These are phyloP conservation scores for Drosophila kohkoa DNA, from an alignment of 1,140 invertebrate species.

Conservation along the genomic window DNA sequence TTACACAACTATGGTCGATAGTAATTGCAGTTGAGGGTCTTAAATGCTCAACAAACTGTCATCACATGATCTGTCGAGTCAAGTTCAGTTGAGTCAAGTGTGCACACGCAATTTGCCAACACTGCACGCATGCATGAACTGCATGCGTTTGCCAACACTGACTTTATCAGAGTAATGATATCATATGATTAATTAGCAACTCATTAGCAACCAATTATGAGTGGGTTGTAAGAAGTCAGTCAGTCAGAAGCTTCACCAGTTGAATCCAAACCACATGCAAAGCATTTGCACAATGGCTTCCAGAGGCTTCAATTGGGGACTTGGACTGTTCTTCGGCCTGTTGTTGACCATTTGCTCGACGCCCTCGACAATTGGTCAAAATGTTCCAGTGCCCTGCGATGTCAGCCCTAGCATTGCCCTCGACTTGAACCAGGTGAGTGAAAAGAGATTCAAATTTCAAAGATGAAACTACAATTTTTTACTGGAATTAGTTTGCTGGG, in stretches of 20 bases:
- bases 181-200: constrained; percentile 61
- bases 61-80: constrained; percentile 32
- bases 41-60: constrained; percentile 1
- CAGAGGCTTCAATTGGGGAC: background rate
- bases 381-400: constrained; percentile 10
- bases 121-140: constrained; percentile 9
- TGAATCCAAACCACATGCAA: constrained; percentile 40
- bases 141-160: constrained; percentile 27
- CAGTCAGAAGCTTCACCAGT: constrained; percentile 30
- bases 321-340: constrained; percentile 34
- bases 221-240: background rate
- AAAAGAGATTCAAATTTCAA: too few species aligned
- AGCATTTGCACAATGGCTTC: constrained; percentile 41
- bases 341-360: constrained; percentile 27
- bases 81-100: background rate
- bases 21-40: constrained; percentile 38
- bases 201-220: constrained; percentile 41
- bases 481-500: constrained; percentile 53
- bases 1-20: constrained; percentile 32
- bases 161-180: constrained; percentile 54
- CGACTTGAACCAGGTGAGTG: constrained; percentile 45
- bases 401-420: constrained; percentile 21
- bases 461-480: too few species aligned
- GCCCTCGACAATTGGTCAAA: constrained; percentile 24
- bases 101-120: constrained; percentile 24